Conservation (phyloP, 2,888 invertebrate genomes). For the Tipula helvola region DNA sequence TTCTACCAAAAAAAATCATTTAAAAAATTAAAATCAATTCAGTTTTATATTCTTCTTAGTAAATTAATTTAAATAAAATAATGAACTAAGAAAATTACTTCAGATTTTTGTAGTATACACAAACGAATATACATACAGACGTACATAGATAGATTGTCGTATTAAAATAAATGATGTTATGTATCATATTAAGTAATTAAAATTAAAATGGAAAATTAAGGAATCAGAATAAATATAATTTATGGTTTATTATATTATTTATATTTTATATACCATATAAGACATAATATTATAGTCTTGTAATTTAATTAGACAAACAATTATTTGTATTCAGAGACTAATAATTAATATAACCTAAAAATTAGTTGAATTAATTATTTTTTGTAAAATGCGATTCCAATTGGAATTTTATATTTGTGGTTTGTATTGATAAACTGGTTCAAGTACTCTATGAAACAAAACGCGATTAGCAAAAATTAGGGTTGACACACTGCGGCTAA, state of each 20-base stretch:
- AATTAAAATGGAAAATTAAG: neutral
- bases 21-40: neutral
- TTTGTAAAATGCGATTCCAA: no score
- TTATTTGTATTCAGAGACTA: no score
- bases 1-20: neutral
- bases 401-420: no score
- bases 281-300: no score
- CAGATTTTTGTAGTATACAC: neutral
- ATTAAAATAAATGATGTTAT: neutral
- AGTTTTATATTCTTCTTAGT: neutral
- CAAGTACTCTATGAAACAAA: no score
- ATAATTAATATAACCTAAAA: no score
- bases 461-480: no score
- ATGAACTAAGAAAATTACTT: neutral
- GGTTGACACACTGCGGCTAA: no score
- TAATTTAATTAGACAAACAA: no score
- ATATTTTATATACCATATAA: no score
- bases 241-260: neutral
- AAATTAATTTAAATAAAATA: neutral
- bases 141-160: neutral
- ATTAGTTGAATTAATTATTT: no score
- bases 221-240: neutral
- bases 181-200: neutral
- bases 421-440: no score
- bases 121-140: neutral